Percentiles rank a stretch among this genome's conserved stretches.
Evolutionary conservation across 2,113 vertebrate genomes (phyloP).

Genomic region (Phalacrocorax pelagicus): DNA sequence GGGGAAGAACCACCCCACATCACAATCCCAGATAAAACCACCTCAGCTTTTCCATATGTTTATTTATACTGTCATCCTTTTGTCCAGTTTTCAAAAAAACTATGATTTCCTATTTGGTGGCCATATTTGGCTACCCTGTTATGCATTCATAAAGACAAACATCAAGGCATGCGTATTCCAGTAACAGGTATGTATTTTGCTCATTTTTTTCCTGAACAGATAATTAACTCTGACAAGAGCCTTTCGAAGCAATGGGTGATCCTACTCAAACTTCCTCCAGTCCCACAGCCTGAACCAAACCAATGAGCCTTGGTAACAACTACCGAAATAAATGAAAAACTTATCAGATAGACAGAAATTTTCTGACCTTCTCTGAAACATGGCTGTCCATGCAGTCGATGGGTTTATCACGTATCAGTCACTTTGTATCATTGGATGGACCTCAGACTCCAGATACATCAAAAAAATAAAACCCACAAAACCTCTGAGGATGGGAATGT

Average conservation of each 20-base stretch:
- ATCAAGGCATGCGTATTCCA: not conserved
- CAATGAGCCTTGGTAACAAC: not conserved
- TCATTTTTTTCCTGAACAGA: not conserved
- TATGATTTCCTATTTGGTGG: not conserved
- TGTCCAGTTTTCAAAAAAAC: not conserved
- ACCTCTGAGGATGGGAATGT: not conserved
- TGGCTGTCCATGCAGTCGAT: not conserved
- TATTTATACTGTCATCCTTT: not conserved
- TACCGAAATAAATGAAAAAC: not conserved
- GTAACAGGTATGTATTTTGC: not conserved
- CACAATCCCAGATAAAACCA: not conserved
- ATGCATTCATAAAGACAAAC: not conserved
- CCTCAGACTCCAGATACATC: not conserved
- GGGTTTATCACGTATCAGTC: not conserved
- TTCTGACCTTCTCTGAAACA: not conserved
- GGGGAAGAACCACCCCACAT: not conserved
- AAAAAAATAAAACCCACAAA: not conserved
- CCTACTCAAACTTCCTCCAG: not conserved
- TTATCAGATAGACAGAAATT: not conserved
- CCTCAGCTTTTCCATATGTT: not conserved
- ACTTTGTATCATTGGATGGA: not conserved
- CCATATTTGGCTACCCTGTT: not conserved
- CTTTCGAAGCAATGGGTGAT: not conserved
- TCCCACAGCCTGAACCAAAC: not conserved
- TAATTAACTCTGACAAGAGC: not conserved